Evolutionary conservation across 2,888 invertebrate species (phyloP).

Genomic region (Steromphala cineraria): DNA sequence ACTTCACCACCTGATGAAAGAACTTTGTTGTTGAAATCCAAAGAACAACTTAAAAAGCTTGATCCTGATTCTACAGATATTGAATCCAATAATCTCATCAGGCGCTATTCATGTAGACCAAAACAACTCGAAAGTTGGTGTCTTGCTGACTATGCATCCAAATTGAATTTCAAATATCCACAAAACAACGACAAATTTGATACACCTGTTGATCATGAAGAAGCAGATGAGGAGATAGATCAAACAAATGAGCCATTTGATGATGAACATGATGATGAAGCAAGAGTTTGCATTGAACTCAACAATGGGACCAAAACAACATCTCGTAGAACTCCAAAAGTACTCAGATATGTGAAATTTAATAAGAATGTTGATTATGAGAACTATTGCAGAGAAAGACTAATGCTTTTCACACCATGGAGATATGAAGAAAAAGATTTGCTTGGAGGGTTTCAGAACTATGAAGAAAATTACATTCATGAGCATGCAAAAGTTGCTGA

Average conservation of each 20-base stretch:
- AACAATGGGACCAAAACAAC: slow-evolving; percentile 10
- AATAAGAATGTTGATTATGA: slow-evolving; percentile 44
- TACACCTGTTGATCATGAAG: too few species aligned
- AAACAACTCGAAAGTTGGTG: slow-evolving; percentile 22
- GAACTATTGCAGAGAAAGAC: slow-evolving; percentile 55
- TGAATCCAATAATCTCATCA: slow-evolving; percentile 32
- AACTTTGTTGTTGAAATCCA: slow-evolving; percentile 51
- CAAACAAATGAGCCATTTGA: too few species aligned
- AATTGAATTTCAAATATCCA: slow-evolving; percentile 23
- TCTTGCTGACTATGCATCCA: slow-evolving; percentile 41
- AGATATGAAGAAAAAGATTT: slow-evolving; percentile 50
- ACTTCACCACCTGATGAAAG: slow-evolving; percentile 46
- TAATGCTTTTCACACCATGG: slow-evolving; percentile 58
- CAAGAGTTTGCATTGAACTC: slow-evolving; percentile 31
- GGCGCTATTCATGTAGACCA: slow-evolving; percentile 40
- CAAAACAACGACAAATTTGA: too few species aligned
- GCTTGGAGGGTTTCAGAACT: slow-evolving; percentile 10
- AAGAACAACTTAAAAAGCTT: slow-evolving; percentile 40
- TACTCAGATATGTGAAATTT: slow-evolving; percentile 44
- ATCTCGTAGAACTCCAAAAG: neutral
- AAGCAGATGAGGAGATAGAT: too few species aligned
- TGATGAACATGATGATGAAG: slow-evolving; percentile 8
- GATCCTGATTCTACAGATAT: slow-evolving; percentile 40
- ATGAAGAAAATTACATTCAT: neutral
- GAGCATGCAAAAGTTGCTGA: slow-evolving; percentile 21